Evolutionary conservation across 2,113 vertebrate species (phyloP).

Genomic region (Fulica atra): DNA sequence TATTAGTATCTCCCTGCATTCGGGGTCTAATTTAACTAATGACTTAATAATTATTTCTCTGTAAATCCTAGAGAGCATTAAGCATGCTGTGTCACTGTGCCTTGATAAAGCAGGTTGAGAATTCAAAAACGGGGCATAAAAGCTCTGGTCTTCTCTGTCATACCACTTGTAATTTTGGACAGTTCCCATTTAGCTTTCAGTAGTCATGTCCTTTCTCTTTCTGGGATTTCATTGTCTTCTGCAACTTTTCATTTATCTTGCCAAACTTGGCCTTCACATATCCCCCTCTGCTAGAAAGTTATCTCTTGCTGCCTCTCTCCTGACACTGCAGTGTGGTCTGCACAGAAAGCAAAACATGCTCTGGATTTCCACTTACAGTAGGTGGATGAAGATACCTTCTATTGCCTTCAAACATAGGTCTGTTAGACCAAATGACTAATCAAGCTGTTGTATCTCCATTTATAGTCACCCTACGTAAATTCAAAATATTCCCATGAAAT

Average conservation of each 20-base stretch:
- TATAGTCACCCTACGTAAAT: not conserved
- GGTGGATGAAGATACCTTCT: not conserved
- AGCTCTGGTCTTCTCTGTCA: not conserved
- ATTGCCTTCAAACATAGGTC: not conserved
- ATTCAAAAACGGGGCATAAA: not conserved
- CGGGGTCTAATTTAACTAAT: not conserved
- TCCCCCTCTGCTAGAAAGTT: not conserved
- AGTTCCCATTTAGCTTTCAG: not conserved
- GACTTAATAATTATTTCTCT: not conserved
- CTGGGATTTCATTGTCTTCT: not conserved
- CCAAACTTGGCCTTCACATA: not conserved
- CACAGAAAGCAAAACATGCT: not conserved
- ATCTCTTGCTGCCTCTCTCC: not conserved
- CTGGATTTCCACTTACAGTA: not conserved
- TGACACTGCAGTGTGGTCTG: accelerated
- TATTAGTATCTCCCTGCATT: not conserved
- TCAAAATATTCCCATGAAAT: not conserved
- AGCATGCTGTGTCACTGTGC: not conserved
- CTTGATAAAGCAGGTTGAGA: not conserved
- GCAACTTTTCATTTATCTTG: not conserved
- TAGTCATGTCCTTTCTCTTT: not conserved
- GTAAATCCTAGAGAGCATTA: not conserved
- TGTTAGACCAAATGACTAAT: not conserved
- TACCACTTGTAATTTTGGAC: not conserved
- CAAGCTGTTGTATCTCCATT: not conserved